Percentiles rank a stretch among this genome's conserved stretches.
Evolutionary conservation across 2,888 invertebrate genomes (phyloP).

Genomic region (Nymphalis c-album): DNA sequence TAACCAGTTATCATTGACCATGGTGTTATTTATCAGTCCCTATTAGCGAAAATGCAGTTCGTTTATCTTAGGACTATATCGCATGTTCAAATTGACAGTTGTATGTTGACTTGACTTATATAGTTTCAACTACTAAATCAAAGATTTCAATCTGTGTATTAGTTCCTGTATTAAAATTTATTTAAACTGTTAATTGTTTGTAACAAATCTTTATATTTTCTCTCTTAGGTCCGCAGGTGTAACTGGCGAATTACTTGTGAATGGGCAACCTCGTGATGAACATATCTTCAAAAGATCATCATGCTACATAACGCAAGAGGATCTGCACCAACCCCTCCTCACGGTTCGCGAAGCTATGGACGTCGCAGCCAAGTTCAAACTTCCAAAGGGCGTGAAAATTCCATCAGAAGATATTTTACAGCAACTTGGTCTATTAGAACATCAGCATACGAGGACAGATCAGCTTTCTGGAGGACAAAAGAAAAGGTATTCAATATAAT

Average conservation of each 20-base stretch:
- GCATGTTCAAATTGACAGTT: too few relatives aligned
- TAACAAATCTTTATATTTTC: background rate
- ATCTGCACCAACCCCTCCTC: constrained; percentile 86
- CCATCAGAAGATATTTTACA: constrained; percentile 81
- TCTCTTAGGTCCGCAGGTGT: constrained; percentile 82
- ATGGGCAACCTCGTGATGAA: constrained; percentile 83
- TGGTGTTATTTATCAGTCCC: too few relatives aligned
- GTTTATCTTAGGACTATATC: too few relatives aligned
- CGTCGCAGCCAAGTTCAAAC: constrained; percentile 88
- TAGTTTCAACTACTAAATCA: too few relatives aligned
- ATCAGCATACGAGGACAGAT: constrained; percentile 83
- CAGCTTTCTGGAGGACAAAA: constrained; percentile 89
- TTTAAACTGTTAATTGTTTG: background rate
- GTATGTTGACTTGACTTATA: too few relatives aligned
- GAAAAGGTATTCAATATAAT: constrained; percentile 73
- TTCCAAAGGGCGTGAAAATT: constrained; percentile 76
- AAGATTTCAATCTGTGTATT: too few relatives aligned
- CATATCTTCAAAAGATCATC: constrained; percentile 85
- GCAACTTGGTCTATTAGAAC: constrained; percentile 83
- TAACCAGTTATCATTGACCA: too few relatives aligned
- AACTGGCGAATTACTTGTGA: constrained; percentile 85
- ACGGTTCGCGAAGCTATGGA: constrained; percentile 89
- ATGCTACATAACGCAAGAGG: constrained; percentile 92
- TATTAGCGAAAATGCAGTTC: too few relatives aligned
- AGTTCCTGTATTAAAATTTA: too few relatives aligned